Evolutionary conservation across 2,888 invertebrate species (phyloP), one percentile per base, ranked within the genome.

Genomic region (Amiota communis): DNA sequence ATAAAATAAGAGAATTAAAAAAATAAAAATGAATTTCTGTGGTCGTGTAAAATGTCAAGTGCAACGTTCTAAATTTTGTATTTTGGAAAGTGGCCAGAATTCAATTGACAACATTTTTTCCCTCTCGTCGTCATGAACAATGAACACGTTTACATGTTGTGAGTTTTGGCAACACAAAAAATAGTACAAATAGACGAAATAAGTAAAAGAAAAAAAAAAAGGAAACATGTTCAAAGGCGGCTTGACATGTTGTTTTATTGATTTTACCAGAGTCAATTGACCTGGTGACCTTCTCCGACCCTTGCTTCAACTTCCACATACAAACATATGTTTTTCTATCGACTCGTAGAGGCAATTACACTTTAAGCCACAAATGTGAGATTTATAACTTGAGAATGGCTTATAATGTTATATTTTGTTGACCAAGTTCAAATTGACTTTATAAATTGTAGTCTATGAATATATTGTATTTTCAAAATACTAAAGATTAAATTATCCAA

Each of bases 211-310:
- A 11, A 51, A 51, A 51, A 1, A n/a, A 59, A 20, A 64, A 20
- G 48, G 64, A 64, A n/a, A 47, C 8, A 64, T 13, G 57, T 46
- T 20, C 20, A 59, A 15, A 17, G 17, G 20, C 20, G 20, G 36
- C 6, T 36, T 59, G 59, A 17, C 59, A 65, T 23, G 8, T 59
- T 59, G 17, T 9, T 47, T 65, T 65, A 65, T 65, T 65, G 65
- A 65, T 65, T 36, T 36, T 36, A 36, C 36, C 36, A 36, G 6
- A 36, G 36, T 36, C 36, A 36, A 36, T 36, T 65, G 47, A 47
- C 47, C 64, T 36, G 63, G 47, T 71, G 93, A 93, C 72, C 36
- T 36, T 36, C 36, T 36, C 36, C 36, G 36, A 36, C 36, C 36
- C 36, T 36, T 36, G 36, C n/a, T n/a, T 6, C 36, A 4, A 36